Base-by-base conservation (phyloP, 2,113 vertebrate genomes). In the Parus major region DNA sequence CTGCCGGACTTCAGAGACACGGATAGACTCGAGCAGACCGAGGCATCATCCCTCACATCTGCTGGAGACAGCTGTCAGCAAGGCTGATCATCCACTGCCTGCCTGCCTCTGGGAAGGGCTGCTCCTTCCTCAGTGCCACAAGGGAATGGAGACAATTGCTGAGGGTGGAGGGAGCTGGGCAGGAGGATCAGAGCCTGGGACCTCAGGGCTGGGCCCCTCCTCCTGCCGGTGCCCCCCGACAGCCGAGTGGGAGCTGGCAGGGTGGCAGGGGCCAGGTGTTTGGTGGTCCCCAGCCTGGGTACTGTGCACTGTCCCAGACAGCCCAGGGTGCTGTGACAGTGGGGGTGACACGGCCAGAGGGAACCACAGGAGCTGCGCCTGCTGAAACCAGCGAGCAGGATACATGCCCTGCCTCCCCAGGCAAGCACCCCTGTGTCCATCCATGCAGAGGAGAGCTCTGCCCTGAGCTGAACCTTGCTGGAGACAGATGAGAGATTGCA, bases 401-500 rank as follows among this genome's bases (percentile, higher is more conserved):
- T 15, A 3, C 53, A 1, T 10, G 12, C 36, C 55, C 72, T 64
- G 56, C 82, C 65, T 75, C 59, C 52, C 56, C 66, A 50, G 65
- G 44, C 20, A 6, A 35, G 42, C 57, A 29, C n/a, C 61, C 39
- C 77, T 3, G 36, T 39, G 25, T 36, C 79, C 79, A 17, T 22
- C 3, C 49, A 33, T 9, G 35, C 44, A 19, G 19, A 78, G 78
- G 23, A 86, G 28, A 4, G 4, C 61, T 64, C 46, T 92, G 79
- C 61, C 95, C 97, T 42, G 55, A 85, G 80, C 81, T 90, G 92
- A 96, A 89, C 95, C 85, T 66, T 0, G 17, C 81, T 55, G 80
- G 36, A 86, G 92, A 33, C 61, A 82, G 93, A 79, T 14, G 66
- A 89, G 94, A 46, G 66, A 70, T 49, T 22, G 80, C 95, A 24